Evolutionary conservation across 2,888 invertebrate genomes (phyloP), one percentile per base, ranked within the genome.

Genomic region (Drosophila kanekoi): DNA sequence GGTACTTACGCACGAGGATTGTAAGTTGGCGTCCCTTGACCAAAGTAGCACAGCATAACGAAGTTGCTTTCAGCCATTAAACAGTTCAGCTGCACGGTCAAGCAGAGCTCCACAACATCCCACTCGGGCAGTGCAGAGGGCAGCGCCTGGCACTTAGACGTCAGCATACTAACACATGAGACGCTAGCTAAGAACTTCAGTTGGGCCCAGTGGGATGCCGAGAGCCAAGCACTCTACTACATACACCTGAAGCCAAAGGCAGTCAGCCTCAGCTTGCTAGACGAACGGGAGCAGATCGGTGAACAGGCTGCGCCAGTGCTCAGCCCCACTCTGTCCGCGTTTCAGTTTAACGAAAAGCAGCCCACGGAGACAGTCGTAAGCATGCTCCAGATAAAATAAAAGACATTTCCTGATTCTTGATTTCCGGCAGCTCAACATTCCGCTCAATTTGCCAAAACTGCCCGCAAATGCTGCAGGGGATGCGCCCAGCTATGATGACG

Each of bases 181-280:
- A 93, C 93, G 8, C 92, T 95, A 72, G 96, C 96, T 2, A 94
- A 94, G 87, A 94, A 94, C 44, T 97, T 97, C 87, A 95, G 95
- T 38, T 97, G 97, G 97, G 96, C 96, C 0, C 97, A 97, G 84
- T 97, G 97, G 97, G 96, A 97, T 90, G 94, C 96, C 66, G 91
- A 91, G 44, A 84, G 90, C 4, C 94, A 97, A 93, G 96, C 96
- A 11, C 92, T 97, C 0, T 97, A 96, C 92, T 97, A 97, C 91
- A 97, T 97, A 80, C 96, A 97, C 91, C 95, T 96, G 83, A 95
- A 96, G 54, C 95, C 95, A 84, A 94, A 95, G 23, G 93, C 95
- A 3, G 94, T 95, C 77, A 95, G 95, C 88, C 82, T 91, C 0
- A 94, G 95, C 75, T 94, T 94, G 44, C 93, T 94, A 62, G 94